Evolutionary conservation across 2,797 vertebrate species (phyloP).

Genomic region (Aselliscus stoliczkanus): DNA sequence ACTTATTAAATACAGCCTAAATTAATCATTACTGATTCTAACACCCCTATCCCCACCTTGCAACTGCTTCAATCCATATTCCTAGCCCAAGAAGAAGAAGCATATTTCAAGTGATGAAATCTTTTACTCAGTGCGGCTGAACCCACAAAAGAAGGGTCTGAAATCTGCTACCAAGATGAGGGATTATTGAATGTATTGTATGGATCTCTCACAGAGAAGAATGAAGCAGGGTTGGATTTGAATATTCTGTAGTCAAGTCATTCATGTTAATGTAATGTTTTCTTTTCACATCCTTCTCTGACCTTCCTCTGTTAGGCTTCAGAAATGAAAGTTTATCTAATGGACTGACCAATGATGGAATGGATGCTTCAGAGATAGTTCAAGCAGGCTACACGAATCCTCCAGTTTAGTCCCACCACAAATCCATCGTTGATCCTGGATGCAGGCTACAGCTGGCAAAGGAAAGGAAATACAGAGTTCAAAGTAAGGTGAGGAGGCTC

Average conservation of each 20-base stretch:
- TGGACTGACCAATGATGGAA: background rate
- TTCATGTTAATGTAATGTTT: background rate
- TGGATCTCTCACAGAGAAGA: background rate
- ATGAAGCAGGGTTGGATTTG: background rate
- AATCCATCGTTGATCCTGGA: constrained; percentile 44
- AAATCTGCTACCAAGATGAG: background rate
- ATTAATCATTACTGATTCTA: background rate
- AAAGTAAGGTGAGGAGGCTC: constrained; percentile 68
- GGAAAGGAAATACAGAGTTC: constrained; percentile 67
- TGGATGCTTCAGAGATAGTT: background rate
- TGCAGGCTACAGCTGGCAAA: constrained; percentile 41
- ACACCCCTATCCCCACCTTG: background rate
- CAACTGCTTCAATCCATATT: background rate
- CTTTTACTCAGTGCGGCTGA: background rate
- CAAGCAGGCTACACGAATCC: background rate
- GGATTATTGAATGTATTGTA: background rate
- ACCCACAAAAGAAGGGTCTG: background rate
- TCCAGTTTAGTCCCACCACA: background rate
- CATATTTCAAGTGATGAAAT: background rate
- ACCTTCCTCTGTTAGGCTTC: background rate
- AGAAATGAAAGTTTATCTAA: background rate
- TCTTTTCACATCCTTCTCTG: background rate
- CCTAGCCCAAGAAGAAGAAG: background rate
- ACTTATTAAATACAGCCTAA: background rate
- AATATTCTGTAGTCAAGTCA: background rate